These are phyloP conservation scores for Dolichallabes microphthalmus DNA, from an alignment of 2,113 vertebrate genomes.

Conservation along the genomic window DNA sequence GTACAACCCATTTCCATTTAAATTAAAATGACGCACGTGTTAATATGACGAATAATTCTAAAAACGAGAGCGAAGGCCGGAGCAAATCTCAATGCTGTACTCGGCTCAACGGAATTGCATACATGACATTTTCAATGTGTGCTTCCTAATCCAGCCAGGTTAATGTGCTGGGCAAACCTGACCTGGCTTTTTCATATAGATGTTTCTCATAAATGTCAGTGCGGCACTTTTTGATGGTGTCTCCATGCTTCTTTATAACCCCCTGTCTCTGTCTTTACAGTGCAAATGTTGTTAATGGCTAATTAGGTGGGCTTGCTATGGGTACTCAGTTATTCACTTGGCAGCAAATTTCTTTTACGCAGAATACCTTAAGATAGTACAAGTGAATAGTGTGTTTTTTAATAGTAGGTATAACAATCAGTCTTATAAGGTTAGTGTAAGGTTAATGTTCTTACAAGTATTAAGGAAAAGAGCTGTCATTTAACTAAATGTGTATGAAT, in stretches of 20 bases:
- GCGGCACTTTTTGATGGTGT: constrained; percentile 7
- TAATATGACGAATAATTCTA: constrained; percentile 50
- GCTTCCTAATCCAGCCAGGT: constrained; percentile 47
- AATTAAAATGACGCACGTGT: constrained; percentile 50
- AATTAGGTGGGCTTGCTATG: neutral
- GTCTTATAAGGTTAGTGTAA: neutral
- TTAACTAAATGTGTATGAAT: neutral
- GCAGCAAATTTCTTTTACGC: constrained; percentile 3
- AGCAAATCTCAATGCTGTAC: constrained; percentile 41
- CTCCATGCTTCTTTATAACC: neutral
- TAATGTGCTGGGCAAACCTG: constrained; percentile 42
- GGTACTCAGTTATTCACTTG: neutral
- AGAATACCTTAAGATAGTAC: neutral
- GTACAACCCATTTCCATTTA: constrained; percentile 53
- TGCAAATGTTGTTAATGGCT: constrained; percentile 10
- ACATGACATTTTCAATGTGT: constrained; percentile 46
- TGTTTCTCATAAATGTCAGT: constrained; percentile 35
- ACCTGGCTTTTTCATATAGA: constrained; percentile 4
- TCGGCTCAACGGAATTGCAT: constrained; percentile 30
- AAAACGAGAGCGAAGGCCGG: constrained; percentile 42
- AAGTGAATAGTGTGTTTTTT: neutral
- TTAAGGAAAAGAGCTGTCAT: neutral
- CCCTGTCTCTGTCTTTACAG: neutral
- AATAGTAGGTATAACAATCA: neutral
- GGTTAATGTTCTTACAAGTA: neutral